These are phyloP conservation scores for Campoplex nolae DNA, from an alignment of 2,888 invertebrate species.

Conservation along the genomic window DNA sequence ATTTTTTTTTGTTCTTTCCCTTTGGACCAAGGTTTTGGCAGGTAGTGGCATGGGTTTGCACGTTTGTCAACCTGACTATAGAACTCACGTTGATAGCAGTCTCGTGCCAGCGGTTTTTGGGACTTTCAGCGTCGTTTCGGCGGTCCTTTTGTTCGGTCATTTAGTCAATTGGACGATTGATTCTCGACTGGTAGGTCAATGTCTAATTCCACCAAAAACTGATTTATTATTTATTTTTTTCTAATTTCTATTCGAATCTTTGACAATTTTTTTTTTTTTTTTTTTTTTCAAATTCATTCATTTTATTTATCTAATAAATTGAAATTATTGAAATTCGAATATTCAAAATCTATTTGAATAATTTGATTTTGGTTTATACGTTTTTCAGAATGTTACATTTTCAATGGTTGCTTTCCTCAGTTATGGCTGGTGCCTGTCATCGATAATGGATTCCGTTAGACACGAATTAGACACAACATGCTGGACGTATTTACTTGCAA, in stretches of 20 bases:
- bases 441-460: slow-evolving; percentile 66
- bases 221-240: too few relatives aligned
- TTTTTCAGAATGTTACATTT: slow-evolving; percentile 62
- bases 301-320: too few relatives aligned
- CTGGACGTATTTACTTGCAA: slow-evolving; percentile 63
- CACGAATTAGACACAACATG: slow-evolving; percentile 46
- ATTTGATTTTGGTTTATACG: neutral
- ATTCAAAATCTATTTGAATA: neutral
- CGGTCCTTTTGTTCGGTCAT: slow-evolving; percentile 67
- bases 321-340: too few relatives aligned
- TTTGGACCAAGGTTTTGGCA: slow-evolving; percentile 63
- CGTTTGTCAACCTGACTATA: slow-evolving; percentile 59
- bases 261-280: too few relatives aligned
- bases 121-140: slow-evolving; percentile 67
- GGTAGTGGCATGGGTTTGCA: slow-evolving; percentile 68
- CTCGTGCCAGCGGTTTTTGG: slow-evolving; percentile 70
- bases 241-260: too few relatives aligned
- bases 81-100: slow-evolving; percentile 63
- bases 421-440: slow-evolving; percentile 69
- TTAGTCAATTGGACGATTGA: slow-evolving; percentile 49
- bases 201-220: neutral
- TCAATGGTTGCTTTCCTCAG: slow-evolving; percentile 58
- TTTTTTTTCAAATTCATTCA: too few relatives aligned
- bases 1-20: neutral
- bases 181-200: slow-evolving; percentile 40